Percentiles rank a stretch among this genome's conserved stretches.
These are phyloP conservation scores for Aphidoletes aphidimyza DNA, from an alignment of 2,888 invertebrate species.

Conservation along the genomic window DNA sequence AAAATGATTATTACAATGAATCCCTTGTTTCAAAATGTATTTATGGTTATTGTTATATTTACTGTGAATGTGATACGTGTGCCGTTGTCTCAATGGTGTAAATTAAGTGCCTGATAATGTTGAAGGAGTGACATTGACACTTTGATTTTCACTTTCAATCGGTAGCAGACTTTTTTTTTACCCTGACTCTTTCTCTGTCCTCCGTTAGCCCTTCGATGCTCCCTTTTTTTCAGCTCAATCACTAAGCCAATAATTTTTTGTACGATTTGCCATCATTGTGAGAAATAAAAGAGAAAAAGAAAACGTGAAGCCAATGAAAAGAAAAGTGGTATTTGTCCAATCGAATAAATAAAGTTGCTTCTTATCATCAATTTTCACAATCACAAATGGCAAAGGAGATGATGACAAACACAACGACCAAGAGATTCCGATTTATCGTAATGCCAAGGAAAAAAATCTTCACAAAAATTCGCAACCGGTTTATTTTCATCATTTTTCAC, in stretches of 20 bases:
- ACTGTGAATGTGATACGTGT: conserved; percentile 41
- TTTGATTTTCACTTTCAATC: neutral
- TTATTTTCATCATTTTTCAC: neutral
- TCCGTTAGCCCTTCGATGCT: no score
- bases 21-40: conserved; percentile 13
- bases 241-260: conserved; percentile 29
- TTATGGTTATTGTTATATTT: conserved; percentile 48
- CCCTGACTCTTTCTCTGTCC: neutral
- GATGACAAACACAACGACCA: neutral
- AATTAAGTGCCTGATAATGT: conserved; percentile 50
- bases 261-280: conserved; percentile 7
- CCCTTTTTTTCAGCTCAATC: neutral
- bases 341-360: neutral
- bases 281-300: neutral
- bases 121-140: conserved; percentile 52
- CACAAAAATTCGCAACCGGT: neutral
- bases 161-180: neutral
- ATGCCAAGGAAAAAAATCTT: no score
- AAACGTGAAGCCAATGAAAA: no score
- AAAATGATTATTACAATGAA: neutral
- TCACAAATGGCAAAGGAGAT: conserved; percentile 38
- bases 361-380: conserved; percentile 53
- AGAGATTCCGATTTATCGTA: neutral
- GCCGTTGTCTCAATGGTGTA: neutral
- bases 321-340: conserved; percentile 37